Evolutionary conservation across 1,140 invertebrate genomes (phyloP).

Genomic region (Zaprionus camerounensis): DNA sequence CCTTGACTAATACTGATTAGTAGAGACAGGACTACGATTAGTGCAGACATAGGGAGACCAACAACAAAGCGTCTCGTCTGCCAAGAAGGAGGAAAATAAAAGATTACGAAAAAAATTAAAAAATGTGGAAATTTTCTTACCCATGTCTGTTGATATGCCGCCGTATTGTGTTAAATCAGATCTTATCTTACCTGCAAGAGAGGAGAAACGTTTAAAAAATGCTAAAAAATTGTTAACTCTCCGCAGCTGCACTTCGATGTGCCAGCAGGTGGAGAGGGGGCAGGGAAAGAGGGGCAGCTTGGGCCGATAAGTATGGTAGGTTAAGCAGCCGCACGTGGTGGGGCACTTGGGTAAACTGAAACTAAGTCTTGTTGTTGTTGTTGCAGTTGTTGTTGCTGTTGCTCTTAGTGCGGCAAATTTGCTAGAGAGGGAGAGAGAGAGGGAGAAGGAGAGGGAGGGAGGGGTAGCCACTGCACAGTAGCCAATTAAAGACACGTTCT

Average conservation of each 20-base stretch:
- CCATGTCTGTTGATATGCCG: constrained; percentile 84
- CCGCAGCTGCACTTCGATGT: not conserved
- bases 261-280: not conserved
- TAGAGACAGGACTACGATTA: constrained; percentile 10
- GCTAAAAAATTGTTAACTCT: constrained; percentile 66
- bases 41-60: constrained; percentile 31
- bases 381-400: constrained; percentile 29
- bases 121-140: constrained; percentile 84
- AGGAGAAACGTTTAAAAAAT: constrained; percentile 79
- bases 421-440: not conserved
- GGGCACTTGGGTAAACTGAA: constrained; percentile 39
- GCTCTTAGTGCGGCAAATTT: constrained; percentile 19
- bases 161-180: constrained; percentile 84
- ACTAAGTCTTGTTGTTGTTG: constrained; percentile 50
- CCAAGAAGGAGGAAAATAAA: constrained; percentile 7
- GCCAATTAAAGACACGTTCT: constrained; percentile 33
- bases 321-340: constrained; percentile 68
- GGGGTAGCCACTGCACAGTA: constrained; percentile 26
- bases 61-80: constrained; percentile 9
- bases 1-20: constrained; percentile 35
- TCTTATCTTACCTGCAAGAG: constrained; percentile 84
- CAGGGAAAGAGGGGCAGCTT: not conserved
- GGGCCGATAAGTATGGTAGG: constrained; percentile 32
- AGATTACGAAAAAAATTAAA: constrained; percentile 52
- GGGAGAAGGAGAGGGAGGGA: too few species aligned